Evolutionary conservation across 2,113 vertebrate genomes (phyloP).

Genomic region (Neogale vison): DNA sequence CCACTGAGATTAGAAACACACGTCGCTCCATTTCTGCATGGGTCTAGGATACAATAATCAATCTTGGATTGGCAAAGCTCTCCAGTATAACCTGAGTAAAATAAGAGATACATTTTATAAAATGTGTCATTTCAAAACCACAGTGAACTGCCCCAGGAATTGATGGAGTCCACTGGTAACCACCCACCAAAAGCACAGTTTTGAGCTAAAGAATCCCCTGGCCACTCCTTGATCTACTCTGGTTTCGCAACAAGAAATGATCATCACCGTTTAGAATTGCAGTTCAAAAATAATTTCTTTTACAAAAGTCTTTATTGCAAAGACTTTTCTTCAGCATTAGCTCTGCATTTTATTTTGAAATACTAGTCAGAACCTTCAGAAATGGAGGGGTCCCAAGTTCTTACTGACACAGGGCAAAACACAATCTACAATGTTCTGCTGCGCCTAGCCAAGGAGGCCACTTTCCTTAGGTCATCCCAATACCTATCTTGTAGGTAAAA

Average conservation of each 20-base stretch:
- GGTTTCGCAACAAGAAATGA: not conserved
- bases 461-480: not conserved
- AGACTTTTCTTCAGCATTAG: not conserved
- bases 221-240: not conserved
- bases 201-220: not conserved
- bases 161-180: not conserved
- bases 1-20: conserved; percentile 90
- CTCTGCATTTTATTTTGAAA: not conserved
- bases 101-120: not conserved
- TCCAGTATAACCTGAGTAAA: conserved; percentile 88
- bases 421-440: not conserved
- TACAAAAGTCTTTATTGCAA: not conserved
- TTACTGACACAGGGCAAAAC: not conserved
- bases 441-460: not conserved
- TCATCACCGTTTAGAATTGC: not conserved
- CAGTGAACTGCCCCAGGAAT: too few species aligned
- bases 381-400: not conserved
- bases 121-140: not conserved
- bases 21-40: conserved; percentile 94
- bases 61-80: conserved; percentile 93
- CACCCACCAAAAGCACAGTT: not conserved
- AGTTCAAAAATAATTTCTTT: not conserved
- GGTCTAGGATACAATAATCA: conserved; percentile 92
- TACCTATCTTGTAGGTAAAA: not conserved
- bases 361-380: not conserved